Evolutionary conservation across 2,113 vertebrate species (phyloP), one percentile per base, ranked within the genome.

Genomic region (Puma concolor): DNA sequence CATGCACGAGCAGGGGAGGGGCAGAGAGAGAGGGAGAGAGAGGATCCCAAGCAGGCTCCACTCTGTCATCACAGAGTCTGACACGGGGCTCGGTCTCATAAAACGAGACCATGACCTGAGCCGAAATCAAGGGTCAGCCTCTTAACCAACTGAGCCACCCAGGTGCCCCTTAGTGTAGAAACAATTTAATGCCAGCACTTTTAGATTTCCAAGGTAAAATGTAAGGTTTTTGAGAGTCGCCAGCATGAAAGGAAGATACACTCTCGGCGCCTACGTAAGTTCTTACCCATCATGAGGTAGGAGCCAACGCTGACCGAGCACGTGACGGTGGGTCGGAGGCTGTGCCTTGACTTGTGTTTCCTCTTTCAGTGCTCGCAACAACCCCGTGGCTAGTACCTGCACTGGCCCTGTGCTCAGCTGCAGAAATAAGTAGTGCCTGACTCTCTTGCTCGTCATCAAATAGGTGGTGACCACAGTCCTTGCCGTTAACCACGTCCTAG

Each of bases 281-380:
- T 52, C 50, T 80, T 66, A 2, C 4, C 21, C 19, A 6, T 41
- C 2, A 0, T 3, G 14, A 64, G 6, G 0, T 0, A 17, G 36
- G 63, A 76, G 50, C 66, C 12, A 9, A 2, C 3, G 1, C 3
- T 16, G 19, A 0, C 3, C n/a, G 71, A 76, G 57, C 13, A 4
- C 13, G 25, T 31, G 1, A 1, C 12, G 38, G 12, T 13, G 16
- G 44, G 48, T 9, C 48, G 3, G 63, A 17, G 38, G 4, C 52
- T 16, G 19, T 7, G 1, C 50, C 27, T 57, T 64, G 7, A 3
- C 74, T 27, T 86, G 27, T 19, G 7, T 93, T 44, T 63, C 50
- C 57, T 63, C 50, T 52, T 17, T 13, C 31, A 33, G 0, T 66
- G 44, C 54, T 83, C 38, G 29, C 21, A 14, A 2, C 44, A 48